Conservation (phyloP, 1,140 invertebrate genomes). For the Anastatus disparis region DNA sequence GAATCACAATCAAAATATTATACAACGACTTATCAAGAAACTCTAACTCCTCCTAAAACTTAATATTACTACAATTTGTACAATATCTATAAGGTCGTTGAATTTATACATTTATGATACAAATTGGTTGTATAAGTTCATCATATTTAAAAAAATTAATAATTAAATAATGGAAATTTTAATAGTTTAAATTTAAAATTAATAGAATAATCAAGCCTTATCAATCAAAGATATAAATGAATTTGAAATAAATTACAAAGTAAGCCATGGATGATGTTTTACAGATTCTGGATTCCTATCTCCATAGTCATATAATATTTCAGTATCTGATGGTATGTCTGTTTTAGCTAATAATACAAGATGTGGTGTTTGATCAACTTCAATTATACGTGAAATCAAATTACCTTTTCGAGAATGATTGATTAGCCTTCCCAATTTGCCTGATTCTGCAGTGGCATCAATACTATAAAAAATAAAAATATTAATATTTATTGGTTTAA, state of each 20-base stretch:
- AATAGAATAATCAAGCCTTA: background rate
- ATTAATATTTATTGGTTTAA: background rate
- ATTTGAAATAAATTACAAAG: slow-evolving; percentile 68
- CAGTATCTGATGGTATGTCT: slow-evolving; percentile 87
- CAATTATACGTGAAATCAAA: slow-evolving; percentile 86
- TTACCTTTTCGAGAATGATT: slow-evolving; percentile 97
- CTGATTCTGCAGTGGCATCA: slow-evolving; percentile 94
- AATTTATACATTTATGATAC: background rate
- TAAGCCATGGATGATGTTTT: slow-evolving; percentile 94
- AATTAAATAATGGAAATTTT: background rate
- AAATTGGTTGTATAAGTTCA: background rate
- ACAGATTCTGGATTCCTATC: slow-evolving; percentile 91
- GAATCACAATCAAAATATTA: slow-evolving; percentile 32
- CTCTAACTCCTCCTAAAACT: background rate
- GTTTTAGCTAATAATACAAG: slow-evolving; percentile 90
- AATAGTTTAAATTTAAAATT: background rate
- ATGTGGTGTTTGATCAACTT: slow-evolving; percentile 81
- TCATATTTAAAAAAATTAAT: background rate
- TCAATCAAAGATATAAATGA: slow-evolving; percentile 4
- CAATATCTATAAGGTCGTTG: background rate
- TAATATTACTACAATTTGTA: background rate
- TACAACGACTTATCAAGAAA: slow-evolving; percentile 31
- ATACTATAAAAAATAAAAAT: slow-evolving; percentile 72
- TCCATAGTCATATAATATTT: slow-evolving; percentile 97
- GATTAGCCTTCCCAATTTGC: slow-evolving; percentile 89